Base-by-base conservation (phyloP, 2,797 vertebrate species). In the Danionella dracula region DNA sequence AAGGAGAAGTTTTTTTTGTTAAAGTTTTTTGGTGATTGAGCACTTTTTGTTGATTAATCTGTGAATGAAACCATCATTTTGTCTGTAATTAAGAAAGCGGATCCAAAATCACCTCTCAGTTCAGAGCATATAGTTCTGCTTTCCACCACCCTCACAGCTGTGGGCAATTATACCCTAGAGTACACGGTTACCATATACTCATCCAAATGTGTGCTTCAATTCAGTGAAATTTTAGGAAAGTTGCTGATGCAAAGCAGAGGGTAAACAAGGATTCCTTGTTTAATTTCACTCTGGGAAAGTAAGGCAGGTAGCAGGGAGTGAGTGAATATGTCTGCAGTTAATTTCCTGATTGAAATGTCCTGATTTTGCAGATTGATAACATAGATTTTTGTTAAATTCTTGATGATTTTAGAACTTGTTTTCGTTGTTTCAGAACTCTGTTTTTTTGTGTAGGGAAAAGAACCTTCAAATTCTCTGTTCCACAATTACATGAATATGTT, bases 11-110 rank as follows among this genome's bases (percentile, higher is more conserved):
- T 55, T 37, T 27, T 46, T 40, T 27, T 55, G 41, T 41, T 45
- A 41, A 66, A 65, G 44, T 41, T 32, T 75, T 66, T 57, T 49
- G 56, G 23, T 40, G 44, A 70, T 61, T 65, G 56, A 71, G 73
- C 48, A 59, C 65, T 78, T 68, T 50, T 48, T 9, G 31, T 78
- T 80, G 73, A 80, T 81, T 81, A 72, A 81, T 79, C 76, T 34
- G 57, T 34, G 51, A 74, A 71, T 44, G 56, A 61, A 59, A 72
- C 49, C 67, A 57, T 74, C 70, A 75, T 76, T 79, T 74, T 29
- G 50, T 60, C 42, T 46, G 66, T 67, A 72, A 79, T 80, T 74
- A 74, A 35, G 62, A 71, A 64, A 68, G 64, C 59, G 74, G 75
- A 73, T 65, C 58, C n/a, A 65, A 71, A 72, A 77, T 72, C 76